Conservation (phyloP, 2,113 vertebrate genomes). For the Vulpes lagopus region DNA sequence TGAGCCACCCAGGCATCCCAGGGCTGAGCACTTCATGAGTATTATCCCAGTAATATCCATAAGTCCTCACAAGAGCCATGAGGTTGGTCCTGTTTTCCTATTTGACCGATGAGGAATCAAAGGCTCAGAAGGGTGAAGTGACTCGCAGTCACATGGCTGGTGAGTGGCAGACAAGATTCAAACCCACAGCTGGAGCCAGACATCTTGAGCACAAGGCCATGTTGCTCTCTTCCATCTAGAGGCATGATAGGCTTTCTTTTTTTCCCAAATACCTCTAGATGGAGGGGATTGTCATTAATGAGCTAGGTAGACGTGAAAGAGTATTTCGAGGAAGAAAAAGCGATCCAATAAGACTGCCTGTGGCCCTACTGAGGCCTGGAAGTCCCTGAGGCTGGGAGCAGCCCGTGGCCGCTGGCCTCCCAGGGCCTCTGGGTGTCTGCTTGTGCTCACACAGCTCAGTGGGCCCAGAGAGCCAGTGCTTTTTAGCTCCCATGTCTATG, state of each 20-base stretch:
- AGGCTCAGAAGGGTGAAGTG: neutral
- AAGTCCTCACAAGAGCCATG: neutral
- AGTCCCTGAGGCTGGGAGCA: neutral
- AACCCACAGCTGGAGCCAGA: neutral
- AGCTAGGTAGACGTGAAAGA: neutral
- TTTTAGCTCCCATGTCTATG: neutral
- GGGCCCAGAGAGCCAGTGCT: accelerated
- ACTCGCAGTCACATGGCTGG: neutral
- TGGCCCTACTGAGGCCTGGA: too few relatives aligned
- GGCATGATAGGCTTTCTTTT: neutral
- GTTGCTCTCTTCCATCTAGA: neutral
- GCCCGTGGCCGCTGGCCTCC: neutral
- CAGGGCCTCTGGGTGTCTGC: neutral
- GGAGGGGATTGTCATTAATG: neutral
- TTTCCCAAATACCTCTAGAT: neutral
- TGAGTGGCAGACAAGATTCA: neutral
- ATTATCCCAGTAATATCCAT: too few relatives aligned
- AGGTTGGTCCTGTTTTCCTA: neutral
- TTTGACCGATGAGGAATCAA: neutral
- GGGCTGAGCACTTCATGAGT: too few relatives aligned
- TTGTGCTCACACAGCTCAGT: too few relatives aligned
- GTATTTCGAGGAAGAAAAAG: neutral
- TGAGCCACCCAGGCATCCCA: too few relatives aligned
- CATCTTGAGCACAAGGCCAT: neutral
- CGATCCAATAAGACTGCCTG: neutral